Conservation (phyloP, 2,888 invertebrate genomes). For the Eucriotettix oculatus region DNA sequence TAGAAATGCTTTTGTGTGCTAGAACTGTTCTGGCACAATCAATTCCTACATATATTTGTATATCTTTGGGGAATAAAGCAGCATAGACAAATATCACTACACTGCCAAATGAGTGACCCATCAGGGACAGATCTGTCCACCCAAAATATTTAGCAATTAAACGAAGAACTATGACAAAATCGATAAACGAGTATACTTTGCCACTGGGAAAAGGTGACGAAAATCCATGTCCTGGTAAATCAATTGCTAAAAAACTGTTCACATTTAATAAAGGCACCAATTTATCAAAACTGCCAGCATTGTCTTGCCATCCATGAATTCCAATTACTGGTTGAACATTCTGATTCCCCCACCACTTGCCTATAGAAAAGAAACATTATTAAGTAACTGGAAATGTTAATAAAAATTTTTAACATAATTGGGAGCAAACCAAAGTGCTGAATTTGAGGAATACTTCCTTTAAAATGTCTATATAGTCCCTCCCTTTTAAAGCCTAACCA, state of each 20-base stretch:
- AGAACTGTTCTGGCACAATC: slow-evolving; percentile 19
- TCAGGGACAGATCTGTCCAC: slow-evolving; percentile 49
- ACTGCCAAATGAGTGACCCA: slow-evolving; percentile 40
- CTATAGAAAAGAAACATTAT: slow-evolving; percentile 16
- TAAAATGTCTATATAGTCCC: too few relatives aligned
- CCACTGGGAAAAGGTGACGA: slow-evolving; percentile 49
- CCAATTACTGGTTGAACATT: slow-evolving; percentile 47
- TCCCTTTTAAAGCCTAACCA: too few relatives aligned
- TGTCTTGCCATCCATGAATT: slow-evolving; percentile 69
- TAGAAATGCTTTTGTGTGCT: background rate
- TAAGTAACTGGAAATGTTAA: too few relatives aligned
- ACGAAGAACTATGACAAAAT: slow-evolving; percentile 30
- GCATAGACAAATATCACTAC: slow-evolving; percentile 42
- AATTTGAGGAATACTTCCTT: too few relatives aligned
- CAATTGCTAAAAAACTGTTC: slow-evolving; percentile 39
- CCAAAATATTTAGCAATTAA: slow-evolving; percentile 41
- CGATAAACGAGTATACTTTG: slow-evolving; percentile 28
- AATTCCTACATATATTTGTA: slow-evolving; percentile 32
- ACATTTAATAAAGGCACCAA: slow-evolving; percentile 42
- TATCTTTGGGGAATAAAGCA: slow-evolving; percentile 40
- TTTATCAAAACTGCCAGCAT: slow-evolving; percentile 58
- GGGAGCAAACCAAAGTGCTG: too few relatives aligned
- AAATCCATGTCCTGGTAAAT: slow-evolving; percentile 53
- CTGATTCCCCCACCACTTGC: slow-evolving; percentile 50
- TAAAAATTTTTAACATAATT: too few relatives aligned